phyloP scores from a whole-genome alignment of 2,888 invertebrate genomes.

The Therioaphis trifolii region DNA sequence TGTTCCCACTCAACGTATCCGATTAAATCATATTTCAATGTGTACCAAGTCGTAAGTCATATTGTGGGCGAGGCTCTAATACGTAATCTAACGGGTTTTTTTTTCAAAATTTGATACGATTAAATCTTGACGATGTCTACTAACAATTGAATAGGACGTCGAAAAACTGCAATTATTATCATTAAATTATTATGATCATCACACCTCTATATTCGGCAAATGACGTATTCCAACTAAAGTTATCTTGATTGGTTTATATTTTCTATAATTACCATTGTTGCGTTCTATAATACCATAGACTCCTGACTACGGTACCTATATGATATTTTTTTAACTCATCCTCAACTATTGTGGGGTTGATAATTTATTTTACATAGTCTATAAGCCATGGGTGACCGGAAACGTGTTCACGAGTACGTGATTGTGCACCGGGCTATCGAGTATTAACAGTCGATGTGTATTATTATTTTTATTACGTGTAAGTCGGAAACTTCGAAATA shows the following conservation, averaged over 20 bases:
- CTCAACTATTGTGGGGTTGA: background rate
- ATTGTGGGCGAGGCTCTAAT: too few species aligned
- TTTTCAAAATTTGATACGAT: too few species aligned
- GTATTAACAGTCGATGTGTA: constrained; percentile 31
- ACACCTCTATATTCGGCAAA: background rate
- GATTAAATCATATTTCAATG: too few species aligned
- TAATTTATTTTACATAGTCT: background rate
- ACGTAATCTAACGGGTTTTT: too few species aligned
- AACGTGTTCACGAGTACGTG: constrained; percentile 33
- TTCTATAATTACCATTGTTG: too few species aligned
- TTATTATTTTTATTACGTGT: constrained; percentile 52
- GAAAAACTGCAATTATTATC: background rate
- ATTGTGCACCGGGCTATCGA: constrained; percentile 22
- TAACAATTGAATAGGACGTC: too few species aligned
- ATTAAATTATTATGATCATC: background rate
- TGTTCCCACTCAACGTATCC: too few species aligned
- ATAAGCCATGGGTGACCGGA: constrained; percentile 22
- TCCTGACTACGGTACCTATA: too few species aligned
- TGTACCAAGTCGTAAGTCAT: too few species aligned
- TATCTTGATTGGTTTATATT: background rate
- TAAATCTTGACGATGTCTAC: too few species aligned
- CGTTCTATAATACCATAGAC: too few species aligned
- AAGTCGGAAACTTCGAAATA: constrained; percentile 45
- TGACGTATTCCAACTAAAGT: background rate
- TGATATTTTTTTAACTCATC: too few species aligned